A percentile compares a stretch with the other conserved stretches of the same genome.
phyloP scores from a whole-genome alignment of 2,113 vertebrate species.

The Hypocryptadius cinnamomeus region DNA sequence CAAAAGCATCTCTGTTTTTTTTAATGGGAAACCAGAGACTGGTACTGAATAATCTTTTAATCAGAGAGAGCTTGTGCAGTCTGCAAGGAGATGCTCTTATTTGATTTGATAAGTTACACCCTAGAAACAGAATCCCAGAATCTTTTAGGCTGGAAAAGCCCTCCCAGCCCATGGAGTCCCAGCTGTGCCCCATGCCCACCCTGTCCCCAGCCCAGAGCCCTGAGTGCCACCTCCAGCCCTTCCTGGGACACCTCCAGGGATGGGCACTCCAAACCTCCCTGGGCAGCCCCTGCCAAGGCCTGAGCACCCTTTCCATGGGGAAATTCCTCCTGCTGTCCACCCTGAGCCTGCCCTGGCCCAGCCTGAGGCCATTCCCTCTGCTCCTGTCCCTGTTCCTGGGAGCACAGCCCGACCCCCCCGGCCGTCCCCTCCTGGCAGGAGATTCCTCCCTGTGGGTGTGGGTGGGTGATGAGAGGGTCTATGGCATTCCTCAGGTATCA shows the following conservation, averaged over 20 bases:
- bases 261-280: background rate
- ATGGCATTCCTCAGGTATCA: background rate
- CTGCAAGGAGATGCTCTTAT: background rate
- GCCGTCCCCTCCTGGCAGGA: background rate
- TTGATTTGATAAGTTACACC: background rate
- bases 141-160: accelerated
- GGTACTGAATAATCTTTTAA: background rate
- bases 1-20: background rate
- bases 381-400: background rate
- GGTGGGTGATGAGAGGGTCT: background rate
- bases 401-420: background rate
- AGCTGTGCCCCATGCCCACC: background rate
- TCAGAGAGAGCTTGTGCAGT: background rate
- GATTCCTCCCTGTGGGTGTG: background rate
- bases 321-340: background rate
- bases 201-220: background rate
- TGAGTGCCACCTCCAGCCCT: background rate
- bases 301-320: background rate
- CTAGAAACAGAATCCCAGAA: background rate
- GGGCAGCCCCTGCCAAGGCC: background rate
- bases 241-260: background rate
- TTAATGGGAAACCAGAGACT: background rate
- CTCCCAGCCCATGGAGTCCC: background rate
- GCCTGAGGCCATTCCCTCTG: background rate
- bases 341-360: background rate